Evolutionary conservation across 2,888 invertebrate species (phyloP).

Genomic region (Neoaliturus tenellus): DNA sequence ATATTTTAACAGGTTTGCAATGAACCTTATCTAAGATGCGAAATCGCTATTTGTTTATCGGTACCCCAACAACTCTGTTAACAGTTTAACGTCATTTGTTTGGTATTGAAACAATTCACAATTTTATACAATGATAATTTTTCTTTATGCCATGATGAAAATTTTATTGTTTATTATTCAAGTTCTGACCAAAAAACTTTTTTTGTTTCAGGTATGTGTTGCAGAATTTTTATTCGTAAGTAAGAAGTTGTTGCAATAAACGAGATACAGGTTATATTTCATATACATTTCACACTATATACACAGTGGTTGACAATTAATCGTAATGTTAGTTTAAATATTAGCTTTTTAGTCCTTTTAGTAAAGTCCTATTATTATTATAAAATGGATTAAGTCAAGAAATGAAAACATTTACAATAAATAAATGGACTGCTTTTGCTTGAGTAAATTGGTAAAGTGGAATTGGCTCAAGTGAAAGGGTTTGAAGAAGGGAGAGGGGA

Average conservation of each 20-base stretch:
- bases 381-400: too few species aligned
- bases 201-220: constrained; percentile 16
- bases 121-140: neutral
- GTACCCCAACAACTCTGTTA: neutral
- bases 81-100: neutral
- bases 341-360: too few species aligned
- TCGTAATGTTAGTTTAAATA: too few species aligned
- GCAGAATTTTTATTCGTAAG: too few species aligned
- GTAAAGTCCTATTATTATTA: too few species aligned
- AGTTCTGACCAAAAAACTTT: neutral
- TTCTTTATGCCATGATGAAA: neutral
- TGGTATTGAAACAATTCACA: neutral
- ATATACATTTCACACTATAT: too few species aligned
- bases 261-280: too few species aligned
- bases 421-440: neutral
- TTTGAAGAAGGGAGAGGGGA: neutral
- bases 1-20: neutral
- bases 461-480: constrained; percentile 8
- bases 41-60: too few species aligned
- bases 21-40: too few species aligned
- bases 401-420: neutral
- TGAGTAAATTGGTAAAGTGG: neutral
- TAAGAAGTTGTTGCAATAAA: too few species aligned
- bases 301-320: too few species aligned
- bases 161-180: neutral